Conservation (phyloP, 2,888 invertebrate genomes). For the Reticulitermes lucifugus region DNA sequence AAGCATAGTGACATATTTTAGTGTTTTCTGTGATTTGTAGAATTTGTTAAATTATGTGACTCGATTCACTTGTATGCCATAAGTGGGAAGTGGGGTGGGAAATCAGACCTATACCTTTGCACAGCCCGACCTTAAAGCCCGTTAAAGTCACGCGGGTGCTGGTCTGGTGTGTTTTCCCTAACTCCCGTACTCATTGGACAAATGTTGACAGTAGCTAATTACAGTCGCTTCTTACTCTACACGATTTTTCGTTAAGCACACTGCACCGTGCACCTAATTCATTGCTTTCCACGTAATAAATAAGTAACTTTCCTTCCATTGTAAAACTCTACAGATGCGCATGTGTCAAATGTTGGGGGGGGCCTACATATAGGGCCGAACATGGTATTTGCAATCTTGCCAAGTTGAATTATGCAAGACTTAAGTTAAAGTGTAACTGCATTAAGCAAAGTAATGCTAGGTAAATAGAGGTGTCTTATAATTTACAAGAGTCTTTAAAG, state of each 20-base stretch:
- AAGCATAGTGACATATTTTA: too few species aligned
- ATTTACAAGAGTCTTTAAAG: not conserved
- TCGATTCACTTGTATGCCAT: too few species aligned
- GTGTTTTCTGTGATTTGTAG: too few species aligned
- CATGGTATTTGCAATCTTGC: too few species aligned
- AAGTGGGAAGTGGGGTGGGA: too few species aligned
- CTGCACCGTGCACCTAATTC: not conserved
- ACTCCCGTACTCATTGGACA: not conserved
- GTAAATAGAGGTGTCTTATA: not conserved
- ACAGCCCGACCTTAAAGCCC: too few species aligned
- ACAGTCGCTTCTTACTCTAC: not conserved
- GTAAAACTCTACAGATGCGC: not conserved
- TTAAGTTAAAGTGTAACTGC: not conserved
- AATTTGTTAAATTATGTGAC: too few species aligned
- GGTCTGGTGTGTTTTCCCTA: too few species aligned
- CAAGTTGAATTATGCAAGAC: not conserved
- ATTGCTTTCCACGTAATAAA: not conserved
- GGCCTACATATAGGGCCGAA: too few species aligned
- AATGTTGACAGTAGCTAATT: not conserved
- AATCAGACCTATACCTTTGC: too few species aligned
- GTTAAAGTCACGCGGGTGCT: too few species aligned
- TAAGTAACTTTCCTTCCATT: slow-evolving; percentile 13
- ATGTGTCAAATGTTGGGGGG: not conserved
- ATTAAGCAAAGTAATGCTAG: not conserved
- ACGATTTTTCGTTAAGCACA: not conserved